phyloP scores from a whole-genome alignment of 2,113 vertebrate species.

The Syngnathus scovelli region DNA sequence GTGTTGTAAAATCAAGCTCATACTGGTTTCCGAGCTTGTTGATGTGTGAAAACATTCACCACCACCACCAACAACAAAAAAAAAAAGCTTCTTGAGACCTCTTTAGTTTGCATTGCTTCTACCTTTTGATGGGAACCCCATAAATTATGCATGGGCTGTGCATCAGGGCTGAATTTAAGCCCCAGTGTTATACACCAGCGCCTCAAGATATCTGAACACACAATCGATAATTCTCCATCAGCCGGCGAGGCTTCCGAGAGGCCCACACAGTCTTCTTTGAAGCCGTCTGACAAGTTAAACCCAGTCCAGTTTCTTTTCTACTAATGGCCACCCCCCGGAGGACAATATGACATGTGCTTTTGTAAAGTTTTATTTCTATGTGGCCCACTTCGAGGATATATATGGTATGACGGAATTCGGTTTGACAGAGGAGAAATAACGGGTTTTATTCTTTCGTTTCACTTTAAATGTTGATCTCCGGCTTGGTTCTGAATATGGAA shows the following conservation, averaged over 20 bases:
- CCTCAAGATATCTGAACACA: conserved; percentile 72
- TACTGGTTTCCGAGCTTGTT: conserved; percentile 45
- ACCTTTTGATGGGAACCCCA: conserved; percentile 70
- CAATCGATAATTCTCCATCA: conserved; percentile 75
- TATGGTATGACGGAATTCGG: conserved; percentile 31
- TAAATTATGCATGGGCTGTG: conserved; percentile 70
- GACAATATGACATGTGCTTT: conserved; percentile 47
- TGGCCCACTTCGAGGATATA: conserved; percentile 38
- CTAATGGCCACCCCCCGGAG: conserved; percentile 61
- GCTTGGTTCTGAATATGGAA: conserved; percentile 45
- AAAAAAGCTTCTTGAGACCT: conserved; percentile 57
- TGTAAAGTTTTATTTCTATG: conserved; percentile 51
- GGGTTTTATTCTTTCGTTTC: conserved; percentile 11
- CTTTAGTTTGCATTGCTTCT: conserved; percentile 62
- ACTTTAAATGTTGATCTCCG: conserved; percentile 43
- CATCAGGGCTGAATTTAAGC: conserved; percentile 68
- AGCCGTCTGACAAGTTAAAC: conserved; percentile 72
- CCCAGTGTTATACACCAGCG: conserved; percentile 66
- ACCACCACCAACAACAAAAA: conserved; percentile 39
- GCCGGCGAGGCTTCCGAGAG: conserved; percentile 57
- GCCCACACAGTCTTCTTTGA: conserved; percentile 68
- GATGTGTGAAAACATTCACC: conserved; percentile 67
- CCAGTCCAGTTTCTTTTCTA: conserved; percentile 58
- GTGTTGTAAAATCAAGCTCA: conserved; percentile 48
- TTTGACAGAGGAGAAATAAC: conserved; percentile 23